These are phyloP conservation scores for Trididemnum miniatum DNA, from an alignment of 23 tunicate genomes.

Conservation along the genomic window DNA sequence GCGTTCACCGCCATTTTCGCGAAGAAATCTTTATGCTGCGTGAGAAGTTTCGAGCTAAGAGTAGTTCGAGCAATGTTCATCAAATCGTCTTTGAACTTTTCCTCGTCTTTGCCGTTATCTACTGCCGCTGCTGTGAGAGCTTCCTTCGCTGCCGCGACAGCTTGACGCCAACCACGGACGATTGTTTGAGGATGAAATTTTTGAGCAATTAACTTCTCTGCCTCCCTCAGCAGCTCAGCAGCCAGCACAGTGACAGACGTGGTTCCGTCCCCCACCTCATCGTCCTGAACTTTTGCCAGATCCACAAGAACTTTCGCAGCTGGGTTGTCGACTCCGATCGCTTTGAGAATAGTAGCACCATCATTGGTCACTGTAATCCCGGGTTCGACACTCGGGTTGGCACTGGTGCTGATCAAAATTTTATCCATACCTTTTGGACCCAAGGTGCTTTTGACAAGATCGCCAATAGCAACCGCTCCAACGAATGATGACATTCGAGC, in stretches of 20 bases:
- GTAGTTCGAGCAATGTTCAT: constrained; percentile 97
- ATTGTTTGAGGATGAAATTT: constrained; percentile 99
- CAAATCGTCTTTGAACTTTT: constrained; percentile 77
- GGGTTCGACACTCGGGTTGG: constrained; percentile 54
- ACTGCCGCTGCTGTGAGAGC: constrained; percentile 74
- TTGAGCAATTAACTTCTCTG: constrained; percentile 89
- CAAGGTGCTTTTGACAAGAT: constrained; percentile 95
- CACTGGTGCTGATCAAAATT: constrained; percentile 77
- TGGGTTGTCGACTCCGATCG: constrained; percentile 97
- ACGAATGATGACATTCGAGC: constrained; percentile 99
- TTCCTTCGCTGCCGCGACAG: constrained; percentile 69
- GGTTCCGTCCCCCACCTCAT: constrained; percentile 99
- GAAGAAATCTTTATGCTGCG: constrained; percentile 99
- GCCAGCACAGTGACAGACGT: constrained; percentile 99
- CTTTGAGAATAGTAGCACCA: constrained; percentile 96
- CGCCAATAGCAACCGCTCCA: constrained; percentile 99
- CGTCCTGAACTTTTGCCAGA: constrained; percentile 84
- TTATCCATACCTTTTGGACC: constrained; percentile 99
- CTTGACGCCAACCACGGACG: constrained; percentile 91
- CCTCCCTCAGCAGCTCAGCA: constrained; percentile 96
- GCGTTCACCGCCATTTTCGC: constrained; percentile 99
- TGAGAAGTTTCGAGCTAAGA: constrained; percentile 95
- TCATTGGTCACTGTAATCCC: constrained; percentile 95
- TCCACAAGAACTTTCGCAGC: constrained; percentile 96
- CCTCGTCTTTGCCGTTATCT: constrained; percentile 95